Evolutionary conservation across 2,888 invertebrate genomes (phyloP).

Genomic region (Nezara viridula): DNA sequence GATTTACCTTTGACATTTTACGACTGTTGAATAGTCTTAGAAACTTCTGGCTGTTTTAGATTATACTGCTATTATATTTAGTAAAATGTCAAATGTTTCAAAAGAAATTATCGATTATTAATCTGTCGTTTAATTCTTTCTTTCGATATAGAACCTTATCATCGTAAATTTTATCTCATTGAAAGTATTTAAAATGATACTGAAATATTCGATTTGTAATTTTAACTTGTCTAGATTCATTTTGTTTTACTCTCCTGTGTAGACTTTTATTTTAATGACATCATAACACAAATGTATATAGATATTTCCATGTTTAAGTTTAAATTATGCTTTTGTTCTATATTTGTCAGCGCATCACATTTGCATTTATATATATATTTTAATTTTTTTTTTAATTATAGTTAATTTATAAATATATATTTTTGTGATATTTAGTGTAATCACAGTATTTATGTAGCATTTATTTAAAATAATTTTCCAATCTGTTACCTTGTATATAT

Average conservation of each 20-base stretch:
- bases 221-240: neutral
- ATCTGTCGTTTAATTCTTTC: neutral
- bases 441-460: slow-evolving; percentile 56
- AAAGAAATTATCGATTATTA: neutral
- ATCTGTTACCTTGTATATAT: slow-evolving; percentile 18
- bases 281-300: neutral
- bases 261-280: neutral
- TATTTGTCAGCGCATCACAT: neutral
- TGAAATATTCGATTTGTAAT: neutral
- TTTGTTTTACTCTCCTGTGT: neutral
- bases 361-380: neutral
- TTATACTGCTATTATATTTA: slow-evolving; percentile 4
- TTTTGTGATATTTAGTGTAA: slow-evolving; percentile 50
- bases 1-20: slow-evolving; percentile 24
- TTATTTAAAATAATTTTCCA: slow-evolving; percentile 21
- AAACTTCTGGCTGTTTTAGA: slow-evolving; percentile 14
- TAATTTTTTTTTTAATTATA: neutral
- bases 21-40: slow-evolving; percentile 25
- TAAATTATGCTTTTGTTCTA: neutral
- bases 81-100: slow-evolving; percentile 8
- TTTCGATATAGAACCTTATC: neutral
- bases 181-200: neutral
- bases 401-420: slow-evolving; percentile 44
- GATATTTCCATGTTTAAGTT: slow-evolving; percentile 14
- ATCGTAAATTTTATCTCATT: neutral